A percentile compares a stretch with the other conserved stretches of the same genome.
phyloP scores from a whole-genome alignment of 2,888 invertebrate species.

The Acanthosoma haemorrhoidale region DNA sequence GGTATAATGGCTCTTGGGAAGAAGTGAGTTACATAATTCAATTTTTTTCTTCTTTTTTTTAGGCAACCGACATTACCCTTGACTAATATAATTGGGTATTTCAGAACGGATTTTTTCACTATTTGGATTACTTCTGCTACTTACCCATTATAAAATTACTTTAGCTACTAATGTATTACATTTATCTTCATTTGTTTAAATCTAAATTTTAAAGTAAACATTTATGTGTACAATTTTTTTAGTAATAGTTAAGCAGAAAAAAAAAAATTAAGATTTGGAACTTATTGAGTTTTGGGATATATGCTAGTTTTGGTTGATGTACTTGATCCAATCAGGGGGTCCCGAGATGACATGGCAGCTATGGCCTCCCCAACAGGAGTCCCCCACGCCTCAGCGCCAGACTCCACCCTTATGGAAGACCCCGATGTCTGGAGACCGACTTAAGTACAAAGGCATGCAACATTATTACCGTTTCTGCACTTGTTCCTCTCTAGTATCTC shows the following conservation, averaged over 20 bases:
- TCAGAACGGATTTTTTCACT: too few relatives aligned
- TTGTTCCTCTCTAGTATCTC: not conserved
- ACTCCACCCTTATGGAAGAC: constrained; percentile 83
- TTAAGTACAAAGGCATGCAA: constrained; percentile 46
- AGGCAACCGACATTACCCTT: too few relatives aligned
- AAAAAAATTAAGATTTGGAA: not conserved
- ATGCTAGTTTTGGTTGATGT: not conserved
- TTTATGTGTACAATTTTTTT: not conserved
- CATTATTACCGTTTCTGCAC: not conserved
- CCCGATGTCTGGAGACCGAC: constrained; percentile 90
- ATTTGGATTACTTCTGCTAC: too few relatives aligned
- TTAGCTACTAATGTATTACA: too few relatives aligned
- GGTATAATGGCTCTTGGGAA: constrained; percentile 92
- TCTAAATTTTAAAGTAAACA: too few relatives aligned
- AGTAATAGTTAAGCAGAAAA: not conserved
- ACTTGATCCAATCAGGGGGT: constrained; percentile 56
- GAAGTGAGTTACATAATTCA: constrained; percentile 65
- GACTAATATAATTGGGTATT: too few relatives aligned
- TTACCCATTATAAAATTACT: too few relatives aligned
- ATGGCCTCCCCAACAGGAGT: constrained; percentile 62
- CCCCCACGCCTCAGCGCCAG: constrained; percentile 56
- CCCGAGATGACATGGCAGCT: constrained; percentile 78
- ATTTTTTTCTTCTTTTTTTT: constrained; percentile 24
- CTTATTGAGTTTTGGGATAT: not conserved
- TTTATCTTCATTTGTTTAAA: too few relatives aligned